Percentiles rank a stretch among this genome's conserved stretches.
Evolutionary conservation across 2,888 invertebrate species (phyloP).

Genomic region (Yponomeuta evonymella): DNA sequence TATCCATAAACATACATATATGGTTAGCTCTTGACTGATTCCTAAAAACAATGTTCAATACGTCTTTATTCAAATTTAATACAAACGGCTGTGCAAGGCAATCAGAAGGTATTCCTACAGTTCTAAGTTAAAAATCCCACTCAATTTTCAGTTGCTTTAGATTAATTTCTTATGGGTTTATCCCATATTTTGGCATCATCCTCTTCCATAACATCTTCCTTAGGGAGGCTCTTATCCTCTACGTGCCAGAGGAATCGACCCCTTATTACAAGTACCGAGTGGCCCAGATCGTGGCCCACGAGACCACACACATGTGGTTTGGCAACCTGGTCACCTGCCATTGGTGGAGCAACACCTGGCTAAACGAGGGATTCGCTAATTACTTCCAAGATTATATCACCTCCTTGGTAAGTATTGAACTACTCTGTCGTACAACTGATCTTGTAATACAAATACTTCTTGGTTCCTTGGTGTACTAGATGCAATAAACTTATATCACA

Average conservation of each 20-base stretch:
- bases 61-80: no score
- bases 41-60: no score
- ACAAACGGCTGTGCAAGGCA: no score
- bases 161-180: no score
- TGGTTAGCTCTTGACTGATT: no score
- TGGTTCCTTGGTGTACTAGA: no score
- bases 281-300: constrained; percentile 81
- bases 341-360: constrained; percentile 86
- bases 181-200: not conserved
- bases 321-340: constrained; percentile 85
- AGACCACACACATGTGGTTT: constrained; percentile 90
- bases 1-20: no score
- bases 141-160: no score
- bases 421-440: not conserved
- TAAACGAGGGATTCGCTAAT: constrained; percentile 82
- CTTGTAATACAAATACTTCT: no score
- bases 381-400: constrained; percentile 83
- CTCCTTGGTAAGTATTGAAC: constrained; percentile 32
- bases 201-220: not conserved
- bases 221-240: constrained; percentile 64
- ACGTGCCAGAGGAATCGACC: constrained; percentile 58
- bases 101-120: no score
- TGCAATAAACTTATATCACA: no score
- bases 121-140: no score
- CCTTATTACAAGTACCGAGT: constrained; percentile 72